Evolutionary conservation across 2,113 vertebrate species (phyloP).

Genomic region (Choloepus hoffmanni): DNA sequence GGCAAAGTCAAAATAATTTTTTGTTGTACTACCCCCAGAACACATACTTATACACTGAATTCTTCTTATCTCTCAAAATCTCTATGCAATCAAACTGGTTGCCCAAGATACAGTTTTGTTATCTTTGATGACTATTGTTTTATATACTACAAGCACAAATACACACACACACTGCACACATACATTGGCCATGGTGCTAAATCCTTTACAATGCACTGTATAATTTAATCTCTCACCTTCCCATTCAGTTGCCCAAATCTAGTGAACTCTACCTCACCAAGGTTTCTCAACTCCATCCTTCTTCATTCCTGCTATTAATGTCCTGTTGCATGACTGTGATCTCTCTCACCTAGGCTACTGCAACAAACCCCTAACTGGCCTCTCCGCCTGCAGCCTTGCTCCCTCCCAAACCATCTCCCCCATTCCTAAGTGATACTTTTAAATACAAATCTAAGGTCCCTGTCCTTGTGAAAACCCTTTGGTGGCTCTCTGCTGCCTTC

Average conservation of each 20-base stretch:
- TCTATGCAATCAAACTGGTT: neutral
- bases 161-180: neutral
- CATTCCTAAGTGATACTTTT: neutral
- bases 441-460: neutral
- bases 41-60: neutral
- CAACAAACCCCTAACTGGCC: neutral
- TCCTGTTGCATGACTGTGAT: neutral
- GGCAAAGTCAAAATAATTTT: neutral
- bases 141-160: neutral
- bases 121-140: slow-evolving; percentile 3
- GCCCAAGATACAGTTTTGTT: neutral
- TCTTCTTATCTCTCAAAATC: neutral
- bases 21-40: neutral
- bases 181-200: neutral
- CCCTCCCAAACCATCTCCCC: neutral
- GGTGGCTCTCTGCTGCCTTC: neutral
- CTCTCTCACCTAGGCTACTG: neutral
- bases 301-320: neutral
- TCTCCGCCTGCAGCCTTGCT: neutral
- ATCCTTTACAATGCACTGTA: neutral
- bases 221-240: neutral
- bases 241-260: neutral
- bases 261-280: neutral
- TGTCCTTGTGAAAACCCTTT: neutral
- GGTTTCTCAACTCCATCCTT: neutral